Percentiles rank a stretch among this genome's conserved stretches.
These are phyloP conservation scores for Formicarius rufipectus DNA, from an alignment of 2,113 vertebrate genomes.

Conservation along the genomic window DNA sequence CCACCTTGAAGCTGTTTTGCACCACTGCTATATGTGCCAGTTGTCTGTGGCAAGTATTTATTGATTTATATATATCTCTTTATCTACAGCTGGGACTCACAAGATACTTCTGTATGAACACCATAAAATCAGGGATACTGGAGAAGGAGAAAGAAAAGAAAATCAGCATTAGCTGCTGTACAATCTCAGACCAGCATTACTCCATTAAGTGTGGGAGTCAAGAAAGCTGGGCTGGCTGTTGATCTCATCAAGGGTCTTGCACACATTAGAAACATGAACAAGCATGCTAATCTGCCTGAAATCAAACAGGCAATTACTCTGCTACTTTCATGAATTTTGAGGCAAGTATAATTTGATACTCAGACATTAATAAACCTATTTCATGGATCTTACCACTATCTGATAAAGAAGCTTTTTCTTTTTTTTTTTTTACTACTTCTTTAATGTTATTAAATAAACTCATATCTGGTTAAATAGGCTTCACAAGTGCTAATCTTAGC, in stretches of 20 bases:
- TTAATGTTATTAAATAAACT: slow-evolving; percentile 59
- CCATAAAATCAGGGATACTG: neutral
- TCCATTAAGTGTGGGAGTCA: neutral
- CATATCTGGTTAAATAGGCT: slow-evolving; percentile 42
- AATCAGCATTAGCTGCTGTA: neutral
- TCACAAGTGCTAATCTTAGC: slow-evolving; percentile 57
- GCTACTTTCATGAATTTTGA: slow-evolving; percentile 12
- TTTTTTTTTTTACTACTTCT: neutral
- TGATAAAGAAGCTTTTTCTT: slow-evolving; percentile 35
- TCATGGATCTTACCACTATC: slow-evolving; percentile 31
- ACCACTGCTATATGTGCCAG: neutral
- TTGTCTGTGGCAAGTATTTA: neutral
- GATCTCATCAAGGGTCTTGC: neutral
- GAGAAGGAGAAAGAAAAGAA: neutral
- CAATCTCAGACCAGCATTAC: neutral
- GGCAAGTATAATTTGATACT: slow-evolving; percentile 37
- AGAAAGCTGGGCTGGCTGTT: neutral
- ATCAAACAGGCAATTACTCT: slow-evolving; percentile 27
- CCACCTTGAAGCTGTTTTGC: neutral
- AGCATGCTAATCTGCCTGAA: slow-evolving; percentile 2
- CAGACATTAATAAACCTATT: slow-evolving; percentile 33
- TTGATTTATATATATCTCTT: neutral
- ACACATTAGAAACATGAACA: neutral
- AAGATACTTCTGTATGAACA: neutral
- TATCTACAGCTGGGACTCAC: neutral